A percentile compares a stretch with the other conserved stretches of the same genome.
phyloP scores from a whole-genome alignment of 2,888 invertebrate species.

The Achlya flavicornis region DNA sequence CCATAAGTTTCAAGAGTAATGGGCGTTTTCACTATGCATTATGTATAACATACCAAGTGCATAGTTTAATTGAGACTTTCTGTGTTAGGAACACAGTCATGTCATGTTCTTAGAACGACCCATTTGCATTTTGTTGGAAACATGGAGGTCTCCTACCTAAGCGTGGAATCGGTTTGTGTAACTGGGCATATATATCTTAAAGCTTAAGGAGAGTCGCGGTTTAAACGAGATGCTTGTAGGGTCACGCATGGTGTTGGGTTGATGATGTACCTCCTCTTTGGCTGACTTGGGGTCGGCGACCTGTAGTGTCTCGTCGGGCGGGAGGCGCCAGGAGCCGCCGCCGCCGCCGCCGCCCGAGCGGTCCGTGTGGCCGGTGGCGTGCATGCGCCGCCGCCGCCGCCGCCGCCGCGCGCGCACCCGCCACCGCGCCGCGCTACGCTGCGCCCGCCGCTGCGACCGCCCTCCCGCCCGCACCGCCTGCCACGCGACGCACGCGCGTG shows the following conservation, averaged over 20 bases:
- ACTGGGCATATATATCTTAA: background rate
- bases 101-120: no score
- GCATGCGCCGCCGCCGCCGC: constrained; percentile 88
- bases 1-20: no score
- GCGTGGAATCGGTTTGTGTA: no score
- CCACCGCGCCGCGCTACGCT: constrained; percentile 82
- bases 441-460: constrained; percentile 53
- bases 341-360: constrained; percentile 88
- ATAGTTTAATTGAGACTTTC: no score
- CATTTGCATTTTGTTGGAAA: no score
- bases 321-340: constrained; percentile 92
- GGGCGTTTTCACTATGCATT: no score
- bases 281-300: constrained; percentile 93
- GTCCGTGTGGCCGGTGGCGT: constrained; percentile 94
- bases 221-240: background rate
- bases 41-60: no score
- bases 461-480: constrained; percentile 49
- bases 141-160: no score
- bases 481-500: constrained; percentile 44
- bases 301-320: constrained; percentile 95
- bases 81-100: no score
- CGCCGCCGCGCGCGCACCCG: constrained; percentile 85
- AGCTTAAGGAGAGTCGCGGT: background rate
- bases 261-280: constrained; percentile 86
- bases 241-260: background rate